A percentile compares a stretch with the other conserved stretches of the same genome.
Evolutionary conservation across 2,888 invertebrate genomes (phyloP).

Genomic region (Parnassius smintheus): DNA sequence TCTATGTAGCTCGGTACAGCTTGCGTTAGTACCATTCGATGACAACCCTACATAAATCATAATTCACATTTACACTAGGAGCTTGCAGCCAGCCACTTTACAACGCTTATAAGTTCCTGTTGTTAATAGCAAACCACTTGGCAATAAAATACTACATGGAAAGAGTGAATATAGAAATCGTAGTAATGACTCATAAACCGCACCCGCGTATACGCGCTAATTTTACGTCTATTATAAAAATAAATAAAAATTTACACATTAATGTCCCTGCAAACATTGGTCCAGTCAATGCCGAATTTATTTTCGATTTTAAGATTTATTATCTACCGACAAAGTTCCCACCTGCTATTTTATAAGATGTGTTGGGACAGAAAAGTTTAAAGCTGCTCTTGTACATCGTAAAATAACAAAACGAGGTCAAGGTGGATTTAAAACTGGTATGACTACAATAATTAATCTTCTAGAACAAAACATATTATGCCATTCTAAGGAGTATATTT

Average conservation of each 20-base stretch:
- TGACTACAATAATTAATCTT: constrained; percentile 67
- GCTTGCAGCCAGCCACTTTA: constrained; percentile 39
- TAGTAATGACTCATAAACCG: constrained; percentile 25
- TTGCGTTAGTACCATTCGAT: constrained; percentile 51
- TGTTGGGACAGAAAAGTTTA: constrained; percentile 59
- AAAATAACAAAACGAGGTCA: constrained; percentile 70
- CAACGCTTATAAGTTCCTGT: constrained; percentile 50
- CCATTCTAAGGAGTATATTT: neutral
- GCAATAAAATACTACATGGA: constrained; percentile 43
- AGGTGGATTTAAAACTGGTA: constrained; percentile 72
- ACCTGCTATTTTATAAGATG: constrained; percentile 55
- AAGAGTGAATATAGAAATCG: constrained; percentile 20
- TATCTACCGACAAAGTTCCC: constrained; percentile 41
- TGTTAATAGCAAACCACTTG: constrained; percentile 60
- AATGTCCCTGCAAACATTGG: constrained; percentile 25
- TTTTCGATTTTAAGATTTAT: constrained; percentile 42
- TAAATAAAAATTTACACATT: constrained; percentile 13
- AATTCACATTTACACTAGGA: constrained; percentile 34
- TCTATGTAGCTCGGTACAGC: constrained; percentile 49
- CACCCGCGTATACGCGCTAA: neutral
- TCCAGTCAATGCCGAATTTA: constrained; percentile 27
- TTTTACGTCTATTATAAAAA: constrained; percentile 7
- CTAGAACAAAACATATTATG: constrained; percentile 49
- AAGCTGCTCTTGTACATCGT: constrained; percentile 61
- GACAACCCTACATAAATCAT: constrained; percentile 60